phyloP scores from a whole-genome alignment of 2,113 vertebrate species.

The Mesembrinibis cayennensis region DNA sequence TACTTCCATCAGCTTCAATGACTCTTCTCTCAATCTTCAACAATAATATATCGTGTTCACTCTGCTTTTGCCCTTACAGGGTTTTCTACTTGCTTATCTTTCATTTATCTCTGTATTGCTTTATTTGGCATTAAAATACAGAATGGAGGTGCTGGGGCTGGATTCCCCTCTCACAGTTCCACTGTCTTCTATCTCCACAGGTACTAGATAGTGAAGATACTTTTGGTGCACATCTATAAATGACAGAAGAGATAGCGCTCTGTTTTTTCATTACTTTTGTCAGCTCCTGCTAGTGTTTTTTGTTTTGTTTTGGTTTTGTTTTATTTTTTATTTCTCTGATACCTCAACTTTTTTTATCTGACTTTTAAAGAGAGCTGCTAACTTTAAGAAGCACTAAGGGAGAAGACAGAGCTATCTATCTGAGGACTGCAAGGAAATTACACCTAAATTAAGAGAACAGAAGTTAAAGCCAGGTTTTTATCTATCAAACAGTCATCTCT shows the following conservation, averaged over 20 bases:
- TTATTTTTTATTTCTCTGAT: neutral
- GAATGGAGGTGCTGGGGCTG: neutral
- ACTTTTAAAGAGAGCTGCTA: neutral
- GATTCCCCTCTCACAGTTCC: neutral
- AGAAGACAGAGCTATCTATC: neutral
- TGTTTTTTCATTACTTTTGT: neutral
- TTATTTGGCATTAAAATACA: constrained; percentile 32
- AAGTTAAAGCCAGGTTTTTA: constrained; percentile 16
- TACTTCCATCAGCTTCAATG: constrained; percentile 18
- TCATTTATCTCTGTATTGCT: neutral
- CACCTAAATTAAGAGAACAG: neutral
- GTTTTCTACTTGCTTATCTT: constrained; percentile 22
- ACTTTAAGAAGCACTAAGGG: neutral
- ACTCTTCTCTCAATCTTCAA: neutral
- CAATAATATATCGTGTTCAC: neutral
- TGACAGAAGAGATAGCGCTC: neutral
- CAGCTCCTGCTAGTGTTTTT: neutral
- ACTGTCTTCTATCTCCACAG: neutral
- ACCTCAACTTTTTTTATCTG: neutral
- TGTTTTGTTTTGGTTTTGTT: neutral
- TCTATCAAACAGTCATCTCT: constrained; percentile 14
- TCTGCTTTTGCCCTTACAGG: neutral
- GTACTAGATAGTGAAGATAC: neutral
- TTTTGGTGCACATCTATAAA: neutral
- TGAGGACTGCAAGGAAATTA: neutral